These are phyloP conservation scores for Pantherophis guttatus DNA, from an alignment of 2,113 vertebrate genomes.

Conservation along the genomic window DNA sequence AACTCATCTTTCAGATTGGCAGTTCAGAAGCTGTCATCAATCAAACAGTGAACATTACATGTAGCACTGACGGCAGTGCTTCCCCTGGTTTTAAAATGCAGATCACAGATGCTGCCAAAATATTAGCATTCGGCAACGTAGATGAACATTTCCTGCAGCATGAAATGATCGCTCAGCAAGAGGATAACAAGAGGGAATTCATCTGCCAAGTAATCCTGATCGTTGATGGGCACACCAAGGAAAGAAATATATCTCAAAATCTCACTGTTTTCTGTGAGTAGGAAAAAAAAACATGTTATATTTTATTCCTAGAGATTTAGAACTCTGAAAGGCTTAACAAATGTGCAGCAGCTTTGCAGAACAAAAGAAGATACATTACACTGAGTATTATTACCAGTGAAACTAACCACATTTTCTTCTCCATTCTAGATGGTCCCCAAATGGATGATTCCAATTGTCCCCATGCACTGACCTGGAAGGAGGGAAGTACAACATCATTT, in stretches of 20 bases:
- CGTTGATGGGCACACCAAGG: neutral
- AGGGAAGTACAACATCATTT: slow-evolving; percentile 29
- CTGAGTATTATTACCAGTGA: too few relatives aligned
- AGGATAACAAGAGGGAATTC: slow-evolving; percentile 18
- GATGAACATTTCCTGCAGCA: fast-evolving
- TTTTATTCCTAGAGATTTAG: neutral
- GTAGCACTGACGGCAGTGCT: neutral
- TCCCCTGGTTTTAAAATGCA: neutral
- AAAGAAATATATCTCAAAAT: slow-evolving; percentile 12
- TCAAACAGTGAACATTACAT: neutral
- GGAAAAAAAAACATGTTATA: neutral
- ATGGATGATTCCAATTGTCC: slow-evolving; percentile 36
- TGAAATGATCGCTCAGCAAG: neutral
- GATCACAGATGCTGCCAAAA: neutral
- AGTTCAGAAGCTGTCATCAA: too few relatives aligned
- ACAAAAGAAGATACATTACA: neutral
- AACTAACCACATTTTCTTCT: neutral
- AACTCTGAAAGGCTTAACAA: neutral
- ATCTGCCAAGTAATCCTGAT: slow-evolving; percentile 22
- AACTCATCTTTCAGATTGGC: neutral
- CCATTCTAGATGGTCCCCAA: slow-evolving; percentile 47
- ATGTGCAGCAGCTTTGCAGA: neutral
- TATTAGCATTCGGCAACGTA: fast-evolving
- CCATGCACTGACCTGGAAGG: slow-evolving; percentile 25
- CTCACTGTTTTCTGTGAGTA: slow-evolving; percentile 58